Evolutionary conservation across 2,888 invertebrate genomes (phyloP), one percentile per base, ranked within the genome.

Genomic region (Heliconius cydno): DNA sequence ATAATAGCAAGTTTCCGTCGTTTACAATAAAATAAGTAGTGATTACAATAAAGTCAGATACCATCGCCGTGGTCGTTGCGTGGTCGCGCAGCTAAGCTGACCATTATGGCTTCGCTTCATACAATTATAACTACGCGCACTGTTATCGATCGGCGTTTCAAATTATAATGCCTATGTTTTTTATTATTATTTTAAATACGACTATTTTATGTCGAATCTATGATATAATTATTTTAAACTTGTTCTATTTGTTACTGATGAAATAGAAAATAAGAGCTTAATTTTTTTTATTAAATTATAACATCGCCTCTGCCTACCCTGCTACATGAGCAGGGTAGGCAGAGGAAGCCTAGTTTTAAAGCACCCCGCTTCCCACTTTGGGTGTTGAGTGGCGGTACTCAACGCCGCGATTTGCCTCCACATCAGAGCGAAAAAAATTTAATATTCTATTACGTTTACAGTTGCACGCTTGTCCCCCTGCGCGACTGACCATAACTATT

Each of bases 101-200:
- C 90, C 88, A 90, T 89, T 93, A 92, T 90, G 92, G 91, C 92
- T 92, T 92, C 92, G 85, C 86, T 87, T 87, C 90, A 89, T 89
- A 91, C 89, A 88, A 89, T 90, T 91, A 90, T 86, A 88, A 85
- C 88, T 86, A 88, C 86, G 86, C 88, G 85, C 86, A 84, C 83
- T 80, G 80, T 81, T 90, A 92, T 92, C 88, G 90, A 91, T 90
- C 87, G 85, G 84, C 80, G 77, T 81, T 83, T 79, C 78, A 72
- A 78, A 74, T 76, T 76, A 78, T 76, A 57, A 67, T 70, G 68
- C 28, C 65, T 41, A 75, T 65, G 28, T 63, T 65, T 38, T 65
- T 5, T 28, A 38, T 41, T 19, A 22, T 57, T n/a, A 28, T 28
- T n/a, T 66, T 6, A 65, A 38, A 65, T 28, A 28, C 13, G 1